A percentile compares a stretch with the other conserved stretches of the same genome.
Evolutionary conservation across 1,140 invertebrate species (phyloP).

Genomic region (Palaemon carinicauda): DNA sequence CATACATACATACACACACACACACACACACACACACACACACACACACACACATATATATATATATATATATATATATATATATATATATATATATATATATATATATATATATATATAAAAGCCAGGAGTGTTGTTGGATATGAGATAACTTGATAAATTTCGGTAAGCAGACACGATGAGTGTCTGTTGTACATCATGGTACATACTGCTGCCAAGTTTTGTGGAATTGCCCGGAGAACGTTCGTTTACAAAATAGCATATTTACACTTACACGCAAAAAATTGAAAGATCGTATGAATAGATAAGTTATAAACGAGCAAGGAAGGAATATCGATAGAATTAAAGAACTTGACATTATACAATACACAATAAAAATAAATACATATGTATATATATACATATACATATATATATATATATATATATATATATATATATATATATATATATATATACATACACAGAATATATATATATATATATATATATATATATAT

Average conservation of each 20-base stretch:
- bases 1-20: neutral
- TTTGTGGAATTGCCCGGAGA: too few species aligned
- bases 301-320: too few species aligned
- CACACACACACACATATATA: neutral
- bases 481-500: neutral
- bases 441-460: slow-evolving; percentile 2
- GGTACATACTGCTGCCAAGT: too few species aligned
- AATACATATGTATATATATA: slow-evolving; percentile 20
- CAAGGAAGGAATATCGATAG: too few species aligned
- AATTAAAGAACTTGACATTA: too few species aligned
- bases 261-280: too few species aligned
- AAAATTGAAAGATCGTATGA: neutral
- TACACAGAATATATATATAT: neutral
- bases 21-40: neutral
- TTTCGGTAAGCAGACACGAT: too few species aligned
- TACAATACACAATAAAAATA: neutral
- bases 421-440: slow-evolving; percentile 4
- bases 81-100: neutral
- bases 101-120: too few species aligned
- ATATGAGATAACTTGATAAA: too few species aligned
- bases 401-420: slow-evolving; percentile 10
- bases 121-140: too few species aligned
- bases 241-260: too few species aligned
- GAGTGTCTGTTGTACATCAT: too few species aligned
- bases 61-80: slow-evolving; percentile 9